Evolutionary conservation across 2,888 invertebrate genomes (phyloP).

Genomic region (Eupithecia tripunctaria): DNA sequence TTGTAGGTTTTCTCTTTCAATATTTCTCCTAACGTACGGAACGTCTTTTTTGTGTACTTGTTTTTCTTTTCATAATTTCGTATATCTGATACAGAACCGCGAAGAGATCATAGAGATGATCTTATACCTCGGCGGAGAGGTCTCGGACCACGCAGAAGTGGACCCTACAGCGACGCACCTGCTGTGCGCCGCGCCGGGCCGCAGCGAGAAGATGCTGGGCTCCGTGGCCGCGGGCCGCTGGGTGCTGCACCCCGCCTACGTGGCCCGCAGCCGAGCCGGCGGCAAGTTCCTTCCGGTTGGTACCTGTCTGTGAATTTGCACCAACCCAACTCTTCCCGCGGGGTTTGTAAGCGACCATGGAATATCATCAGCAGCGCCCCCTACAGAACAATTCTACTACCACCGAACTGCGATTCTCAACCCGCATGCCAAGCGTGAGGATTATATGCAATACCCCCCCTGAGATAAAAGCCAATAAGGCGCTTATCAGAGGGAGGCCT

Average conservation of each 20-base stretch:
- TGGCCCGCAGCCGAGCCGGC: slow-evolving; percentile 86
- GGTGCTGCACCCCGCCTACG: slow-evolving; percentile 92
- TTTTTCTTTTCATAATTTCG: neutral
- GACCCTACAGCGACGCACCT: slow-evolving; percentile 88
- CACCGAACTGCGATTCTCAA: no score
- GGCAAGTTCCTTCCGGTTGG: slow-evolving; percentile 87
- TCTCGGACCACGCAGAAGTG: slow-evolving; percentile 79
- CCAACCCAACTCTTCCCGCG: no score
- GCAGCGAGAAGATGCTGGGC: slow-evolving; percentile 95
- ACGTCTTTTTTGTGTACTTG: no score
- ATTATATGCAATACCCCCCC: no score
- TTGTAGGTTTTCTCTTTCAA: no score
- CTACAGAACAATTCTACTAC: no score
- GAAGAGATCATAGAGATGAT: slow-evolving; percentile 83
- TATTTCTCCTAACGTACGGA: no score
- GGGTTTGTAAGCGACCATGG: no score
- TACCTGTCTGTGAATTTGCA: slow-evolving; percentile 8
- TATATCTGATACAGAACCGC: slow-evolving; percentile 68
- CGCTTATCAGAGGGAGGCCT: no score
- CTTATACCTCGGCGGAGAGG: slow-evolving; percentile 85
- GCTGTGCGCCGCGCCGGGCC: slow-evolving; percentile 88
- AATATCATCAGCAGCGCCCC: no score
- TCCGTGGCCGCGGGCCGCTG: slow-evolving; percentile 95
- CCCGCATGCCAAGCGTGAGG: no score
- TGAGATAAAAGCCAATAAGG: no score